Base-by-base conservation (phyloP, 2,888 invertebrate genomes). In the Anthophora plumipes region DNA sequence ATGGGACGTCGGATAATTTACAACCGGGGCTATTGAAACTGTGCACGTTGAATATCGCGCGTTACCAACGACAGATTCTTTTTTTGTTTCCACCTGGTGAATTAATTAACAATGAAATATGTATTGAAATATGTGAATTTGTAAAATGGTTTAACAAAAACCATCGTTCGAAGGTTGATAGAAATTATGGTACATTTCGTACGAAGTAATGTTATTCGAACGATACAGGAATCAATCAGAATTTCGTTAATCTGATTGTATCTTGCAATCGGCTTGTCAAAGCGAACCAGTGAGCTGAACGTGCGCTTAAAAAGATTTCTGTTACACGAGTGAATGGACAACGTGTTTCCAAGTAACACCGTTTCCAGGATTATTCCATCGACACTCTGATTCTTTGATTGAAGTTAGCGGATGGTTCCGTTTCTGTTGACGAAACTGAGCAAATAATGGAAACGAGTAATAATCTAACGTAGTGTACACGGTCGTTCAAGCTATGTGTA, bases 361-460 rank as follows among this genome's bases (percentile, higher is more conserved):
- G n/a, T 71, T 61, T 46, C 43, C 14, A 72, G 75, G 61, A 61
- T 75, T 61, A 61, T 61, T 61, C 46, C 20, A 71, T 75, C 72
- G 48, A 55, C 25, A 54, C 5, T 70, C 37, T 61, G 25, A 48
- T 41, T 61, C 39, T 48, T 73, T 20, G 55, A 72, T 61, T 39
- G 43, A 20, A 61, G 46, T 55, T 55, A 55, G 50, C n/a, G 50
- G 31, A 59, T 43, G 20, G 17, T 7, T 50, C 5, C 39, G 31
- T 31, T 31, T 31, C 31, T 31, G 4, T 31, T 31, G 31, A 31
- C 31, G 31, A 31, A 31, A 31, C 1, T 31, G 4, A 4, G 31
- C 31, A 31, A 31, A 31, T 4, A 31, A 31, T 31, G 4, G 31
- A 4, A 31, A 4, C 31, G 4, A 31, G 4, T 4, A 31, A 31